Evolutionary conservation across 2,888 invertebrate species (phyloP).

Genomic region (Heliconius charithonia): DNA sequence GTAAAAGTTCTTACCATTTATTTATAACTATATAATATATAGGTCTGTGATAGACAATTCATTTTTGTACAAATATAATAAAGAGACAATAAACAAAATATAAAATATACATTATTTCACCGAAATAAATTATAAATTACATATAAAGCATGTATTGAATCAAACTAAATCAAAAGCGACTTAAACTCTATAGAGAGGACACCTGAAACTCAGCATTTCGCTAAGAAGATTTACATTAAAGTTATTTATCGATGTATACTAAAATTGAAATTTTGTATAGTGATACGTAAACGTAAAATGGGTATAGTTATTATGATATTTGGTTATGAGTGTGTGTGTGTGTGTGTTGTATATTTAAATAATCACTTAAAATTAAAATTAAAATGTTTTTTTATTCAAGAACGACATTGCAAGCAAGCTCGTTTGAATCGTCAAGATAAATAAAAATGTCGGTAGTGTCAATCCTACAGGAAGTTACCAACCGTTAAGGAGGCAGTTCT

Average conservation of each 20-base stretch:
- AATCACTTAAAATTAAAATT: no score
- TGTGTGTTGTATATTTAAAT: no score
- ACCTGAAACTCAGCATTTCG: slow-evolving; percentile 1
- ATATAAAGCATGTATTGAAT: not conserved
- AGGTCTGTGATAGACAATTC: no score
- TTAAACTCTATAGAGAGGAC: not conserved
- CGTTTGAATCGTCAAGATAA: no score
- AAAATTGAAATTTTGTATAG: not conserved
- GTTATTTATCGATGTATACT: not conserved
- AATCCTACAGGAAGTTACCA: no score
- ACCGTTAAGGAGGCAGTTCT: no score
- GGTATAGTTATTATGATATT: not conserved
- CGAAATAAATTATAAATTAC: not conserved
- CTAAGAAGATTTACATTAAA: not conserved
- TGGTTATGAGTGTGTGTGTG: not conserved
- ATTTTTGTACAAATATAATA: not conserved
- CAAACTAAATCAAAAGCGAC: slow-evolving; percentile 21
- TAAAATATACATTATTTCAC: not conserved
- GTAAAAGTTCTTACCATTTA: no score
- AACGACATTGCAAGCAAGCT: no score
- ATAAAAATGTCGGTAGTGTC: no score
- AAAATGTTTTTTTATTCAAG: no score
- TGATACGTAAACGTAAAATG: not conserved
- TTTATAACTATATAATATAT: no score
- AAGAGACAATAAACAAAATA: no score